A percentile compares a stretch with the other conserved stretches of the same genome.
Conservation (phyloP, 2,113 vertebrate species). For the Calyptommatus sinebrachiatus region DNA sequence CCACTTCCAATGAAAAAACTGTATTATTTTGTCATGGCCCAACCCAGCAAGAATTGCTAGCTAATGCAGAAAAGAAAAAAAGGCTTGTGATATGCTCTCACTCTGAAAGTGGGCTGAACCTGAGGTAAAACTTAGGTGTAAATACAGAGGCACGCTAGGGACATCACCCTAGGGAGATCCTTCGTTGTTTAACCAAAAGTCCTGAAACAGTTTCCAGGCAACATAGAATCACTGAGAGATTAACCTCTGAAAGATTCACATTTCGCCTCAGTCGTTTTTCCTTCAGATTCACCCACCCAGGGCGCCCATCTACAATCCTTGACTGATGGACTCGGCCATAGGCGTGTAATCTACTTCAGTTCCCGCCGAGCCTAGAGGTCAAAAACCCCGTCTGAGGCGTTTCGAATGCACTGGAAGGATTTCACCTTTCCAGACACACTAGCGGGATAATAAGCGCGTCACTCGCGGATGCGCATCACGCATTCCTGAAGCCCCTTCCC, state of each 20-base stretch:
- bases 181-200: neutral
- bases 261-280: neutral
- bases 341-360: neutral
- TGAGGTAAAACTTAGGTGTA: no score
- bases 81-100: no score
- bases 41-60: no score
- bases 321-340: neutral
- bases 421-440: neutral
- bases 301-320: neutral
- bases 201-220: neutral
- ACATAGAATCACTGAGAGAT: neutral
- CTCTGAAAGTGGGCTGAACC: no score
- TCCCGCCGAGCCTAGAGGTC: neutral
- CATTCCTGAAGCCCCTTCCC: neutral
- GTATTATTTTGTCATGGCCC: no score
- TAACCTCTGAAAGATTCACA: neutral
- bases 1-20: no score
- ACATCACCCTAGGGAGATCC: neutral
- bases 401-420: neutral
- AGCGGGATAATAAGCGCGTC: neutral
- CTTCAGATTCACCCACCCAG: neutral
- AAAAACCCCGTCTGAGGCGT: neutral
- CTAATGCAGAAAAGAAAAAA: no score
- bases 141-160: no score
- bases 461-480: neutral